A percentile compares a stretch with the other conserved stretches of the same genome.
phyloP scores from a whole-genome alignment of 2,797 vertebrate genomes.

The Numenius phaeopus region DNA sequence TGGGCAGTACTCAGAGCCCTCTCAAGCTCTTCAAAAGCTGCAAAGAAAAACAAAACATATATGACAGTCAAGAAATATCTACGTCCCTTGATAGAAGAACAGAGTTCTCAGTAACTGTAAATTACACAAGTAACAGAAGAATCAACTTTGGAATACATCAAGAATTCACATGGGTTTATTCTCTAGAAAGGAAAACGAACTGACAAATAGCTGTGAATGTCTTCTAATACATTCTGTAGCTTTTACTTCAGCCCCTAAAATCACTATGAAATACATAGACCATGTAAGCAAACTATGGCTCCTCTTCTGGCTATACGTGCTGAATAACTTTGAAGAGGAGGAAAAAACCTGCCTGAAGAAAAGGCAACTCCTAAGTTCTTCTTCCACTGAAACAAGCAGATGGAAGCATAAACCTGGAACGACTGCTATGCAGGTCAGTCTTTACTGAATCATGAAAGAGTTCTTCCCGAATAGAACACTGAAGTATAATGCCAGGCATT shows the following conservation, averaged over 20 bases:
- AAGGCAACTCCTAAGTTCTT: background rate
- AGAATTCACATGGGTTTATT: background rate
- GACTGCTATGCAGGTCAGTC: background rate
- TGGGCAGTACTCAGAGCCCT: constrained; percentile 89
- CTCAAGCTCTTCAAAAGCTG: constrained; percentile 97
- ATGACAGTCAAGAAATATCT: background rate
- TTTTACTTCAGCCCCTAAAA: background rate
- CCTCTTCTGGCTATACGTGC: background rate
- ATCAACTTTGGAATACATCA: background rate
- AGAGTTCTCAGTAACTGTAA: background rate
- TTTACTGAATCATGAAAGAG: background rate
- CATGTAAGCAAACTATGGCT: background rate
- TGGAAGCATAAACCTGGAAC: background rate
- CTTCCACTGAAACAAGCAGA: background rate
- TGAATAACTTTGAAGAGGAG: background rate
- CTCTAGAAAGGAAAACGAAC: background rate
- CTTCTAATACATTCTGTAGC: background rate
- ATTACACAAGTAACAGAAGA: background rate
- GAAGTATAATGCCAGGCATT: background rate
- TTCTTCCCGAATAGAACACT: background rate
- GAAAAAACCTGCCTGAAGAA: background rate
- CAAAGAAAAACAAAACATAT: background rate
- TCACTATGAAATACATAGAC: background rate
- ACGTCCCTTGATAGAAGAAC: background rate
- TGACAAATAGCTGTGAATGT: background rate